phyloP scores from a whole-genome alignment of 2,797 vertebrate genomes.

The Cheirogaleus major region DNA sequence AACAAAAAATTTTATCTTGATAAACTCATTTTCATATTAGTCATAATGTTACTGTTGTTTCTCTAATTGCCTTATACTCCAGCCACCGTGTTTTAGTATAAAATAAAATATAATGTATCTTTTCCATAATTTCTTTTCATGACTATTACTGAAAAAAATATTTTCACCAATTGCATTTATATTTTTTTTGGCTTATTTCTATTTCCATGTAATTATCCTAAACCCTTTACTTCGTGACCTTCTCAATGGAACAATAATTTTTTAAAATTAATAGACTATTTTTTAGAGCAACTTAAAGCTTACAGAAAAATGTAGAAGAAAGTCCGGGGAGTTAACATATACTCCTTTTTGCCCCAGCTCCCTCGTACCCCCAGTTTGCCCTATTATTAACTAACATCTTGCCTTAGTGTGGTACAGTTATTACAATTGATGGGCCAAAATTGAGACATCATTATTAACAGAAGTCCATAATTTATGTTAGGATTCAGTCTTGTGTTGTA shows the following conservation, averaged over 20 bases:
- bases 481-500: background rate
- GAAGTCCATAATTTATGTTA: background rate
- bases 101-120: background rate
- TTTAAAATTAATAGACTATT: background rate
- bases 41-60: background rate
- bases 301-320: background rate
- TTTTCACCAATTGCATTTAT: background rate
- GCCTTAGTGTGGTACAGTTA: background rate
- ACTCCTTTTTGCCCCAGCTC: background rate
- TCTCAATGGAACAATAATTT: background rate
- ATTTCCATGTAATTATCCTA: background rate
- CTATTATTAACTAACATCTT: background rate
- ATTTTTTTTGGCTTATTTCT: background rate
- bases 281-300: background rate
- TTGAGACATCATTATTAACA: background rate
- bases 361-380: background rate
- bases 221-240: background rate
- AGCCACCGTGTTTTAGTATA: background rate
- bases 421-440: background rate
- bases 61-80: background rate
- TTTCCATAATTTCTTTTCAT: conserved; percentile 2
- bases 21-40: background rate
- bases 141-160: background rate
- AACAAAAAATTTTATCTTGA: background rate
- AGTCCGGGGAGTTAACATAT: background rate